Conservation (phyloP, 2,113 vertebrate genomes). For the Coreoperca whiteheadi region DNA sequence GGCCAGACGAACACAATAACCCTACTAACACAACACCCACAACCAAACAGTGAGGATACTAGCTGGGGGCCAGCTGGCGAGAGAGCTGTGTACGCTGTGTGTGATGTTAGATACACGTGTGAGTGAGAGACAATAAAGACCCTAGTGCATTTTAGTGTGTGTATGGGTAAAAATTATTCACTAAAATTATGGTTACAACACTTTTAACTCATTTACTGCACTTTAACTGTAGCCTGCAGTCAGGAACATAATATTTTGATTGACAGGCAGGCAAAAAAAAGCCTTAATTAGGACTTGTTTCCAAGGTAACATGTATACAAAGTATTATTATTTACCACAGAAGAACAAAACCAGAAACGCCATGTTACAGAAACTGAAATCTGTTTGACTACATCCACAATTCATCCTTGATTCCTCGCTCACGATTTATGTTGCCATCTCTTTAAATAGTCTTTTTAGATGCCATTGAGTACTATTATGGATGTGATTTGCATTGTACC, state of each 20-base stretch:
- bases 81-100: slow-evolving; percentile 10
- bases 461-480: background rate
- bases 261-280: slow-evolving; percentile 39
- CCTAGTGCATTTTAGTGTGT: slow-evolving; percentile 20
- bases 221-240: slow-evolving; percentile 38
- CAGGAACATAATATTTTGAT: slow-evolving; percentile 48
- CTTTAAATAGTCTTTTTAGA: background rate
- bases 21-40: slow-evolving; percentile 64
- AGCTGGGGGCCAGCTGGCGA: slow-evolving; percentile 44
- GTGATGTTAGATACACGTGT: slow-evolving; percentile 14
- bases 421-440: slow-evolving; percentile 12
- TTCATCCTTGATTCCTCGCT: slow-evolving; percentile 2
- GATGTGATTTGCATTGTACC: background rate
- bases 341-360: slow-evolving; percentile 32
- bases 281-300: slow-evolving; percentile 58
- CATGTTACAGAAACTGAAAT: slow-evolving; percentile 39
- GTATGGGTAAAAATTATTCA: slow-evolving; percentile 16
- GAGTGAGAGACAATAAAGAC: slow-evolving; percentile 36
- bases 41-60: slow-evolving; percentile 44
- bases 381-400: slow-evolving; percentile 16
- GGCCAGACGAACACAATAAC: slow-evolving; percentile 71
- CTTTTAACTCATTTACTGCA: slow-evolving; percentile 31
- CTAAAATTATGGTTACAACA: slow-evolving; percentile 33
- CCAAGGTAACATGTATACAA: slow-evolving; percentile 71
- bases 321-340: slow-evolving; percentile 40